Evolutionary conservation across 2,797 vertebrate genomes (phyloP).

Genomic region (Acrocephalus scirpaceus): DNA sequence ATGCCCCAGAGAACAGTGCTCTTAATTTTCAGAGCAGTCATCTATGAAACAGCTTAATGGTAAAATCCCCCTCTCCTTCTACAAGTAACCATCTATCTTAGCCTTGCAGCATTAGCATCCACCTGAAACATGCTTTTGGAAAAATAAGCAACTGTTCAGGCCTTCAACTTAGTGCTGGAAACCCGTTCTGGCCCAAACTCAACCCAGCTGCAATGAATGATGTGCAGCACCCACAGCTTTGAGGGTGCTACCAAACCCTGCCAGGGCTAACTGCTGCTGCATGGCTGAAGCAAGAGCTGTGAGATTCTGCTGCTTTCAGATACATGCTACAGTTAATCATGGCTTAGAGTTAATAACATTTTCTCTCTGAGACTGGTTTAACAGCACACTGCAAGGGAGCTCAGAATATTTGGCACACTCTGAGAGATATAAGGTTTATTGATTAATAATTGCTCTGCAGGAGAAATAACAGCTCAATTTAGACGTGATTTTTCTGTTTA

Average conservation of each 20-base stretch:
- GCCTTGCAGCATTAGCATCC: neutral
- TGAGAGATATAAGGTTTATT: neutral
- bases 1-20: neutral
- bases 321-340: neutral
- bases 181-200: rapidly evolving
- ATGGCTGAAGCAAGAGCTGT: neutral
- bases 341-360: neutral
- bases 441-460: slow-evolving; percentile 29
- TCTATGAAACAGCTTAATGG: neutral
- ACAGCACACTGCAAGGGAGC: neutral
- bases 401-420: neutral
- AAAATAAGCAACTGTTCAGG: neutral
- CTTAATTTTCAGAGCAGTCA: neutral
- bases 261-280: neutral
- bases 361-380: neutral
- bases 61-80: neutral
- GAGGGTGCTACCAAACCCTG: neutral
- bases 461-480: neutral
- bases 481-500: neutral
- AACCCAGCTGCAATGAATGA: neutral
- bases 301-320: neutral
- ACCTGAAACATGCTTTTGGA: neutral
- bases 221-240: neutral
- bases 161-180: neutral
- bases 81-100: neutral